Percentiles rank a stretch among this genome's conserved stretches.
phyloP scores from a whole-genome alignment of 2,113 vertebrate species.

The Opisthocomus hoazin region DNA sequence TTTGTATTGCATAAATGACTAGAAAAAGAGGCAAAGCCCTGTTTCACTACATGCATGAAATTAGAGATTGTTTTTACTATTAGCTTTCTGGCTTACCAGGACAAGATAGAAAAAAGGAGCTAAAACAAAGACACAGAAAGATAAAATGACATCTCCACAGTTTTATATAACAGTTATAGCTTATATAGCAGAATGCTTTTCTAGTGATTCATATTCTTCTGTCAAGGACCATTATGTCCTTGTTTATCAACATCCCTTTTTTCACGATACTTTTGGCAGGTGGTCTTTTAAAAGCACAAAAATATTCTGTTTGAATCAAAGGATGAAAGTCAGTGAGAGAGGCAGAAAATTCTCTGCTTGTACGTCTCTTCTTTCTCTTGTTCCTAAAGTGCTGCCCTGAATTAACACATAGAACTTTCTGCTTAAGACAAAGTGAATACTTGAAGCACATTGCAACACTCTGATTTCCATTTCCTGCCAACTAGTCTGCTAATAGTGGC shows the following conservation, averaged over 20 bases:
- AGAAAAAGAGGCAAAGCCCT: not conserved
- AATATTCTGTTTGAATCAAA: constrained; percentile 25
- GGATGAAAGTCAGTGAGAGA: not conserved
- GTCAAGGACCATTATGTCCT: not conserved
- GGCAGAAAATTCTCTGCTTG: not conserved
- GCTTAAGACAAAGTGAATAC: not conserved
- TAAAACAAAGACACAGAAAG: not conserved
- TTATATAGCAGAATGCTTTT: not conserved
- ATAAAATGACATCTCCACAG: not conserved
- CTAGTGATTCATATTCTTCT: not conserved
- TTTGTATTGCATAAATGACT: not conserved
- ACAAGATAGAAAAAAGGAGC: not conserved
- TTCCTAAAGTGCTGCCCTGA: not conserved
- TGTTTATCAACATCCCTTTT: constrained; percentile 5
- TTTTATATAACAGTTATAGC: not conserved
- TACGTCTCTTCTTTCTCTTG: not conserved
- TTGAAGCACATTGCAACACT: not conserved
- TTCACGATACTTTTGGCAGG: not conserved
- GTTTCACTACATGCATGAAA: not conserved
- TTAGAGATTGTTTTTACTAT: not conserved
- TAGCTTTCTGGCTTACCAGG: not conserved
- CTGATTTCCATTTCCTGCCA: not conserved
- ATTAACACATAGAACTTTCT: not conserved
- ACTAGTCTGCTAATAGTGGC: not conserved
- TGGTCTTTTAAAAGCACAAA: constrained; percentile 19